Base-by-base conservation (phyloP, 2,888 invertebrate genomes). In the Bimastos eiseni region DNA sequence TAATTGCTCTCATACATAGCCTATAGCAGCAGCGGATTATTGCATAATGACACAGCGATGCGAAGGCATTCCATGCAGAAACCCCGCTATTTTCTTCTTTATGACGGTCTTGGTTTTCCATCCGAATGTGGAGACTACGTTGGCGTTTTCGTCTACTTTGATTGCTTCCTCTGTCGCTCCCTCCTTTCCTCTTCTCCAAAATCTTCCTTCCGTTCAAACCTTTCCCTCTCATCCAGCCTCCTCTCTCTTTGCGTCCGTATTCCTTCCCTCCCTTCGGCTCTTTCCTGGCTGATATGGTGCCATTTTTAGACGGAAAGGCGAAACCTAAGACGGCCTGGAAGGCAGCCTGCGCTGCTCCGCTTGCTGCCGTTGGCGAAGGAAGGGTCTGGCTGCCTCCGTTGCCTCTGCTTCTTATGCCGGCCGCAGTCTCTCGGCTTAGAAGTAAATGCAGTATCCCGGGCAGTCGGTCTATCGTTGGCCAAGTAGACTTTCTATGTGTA, bases 401-500 rank as follows among this genome's bases (percentile, higher is more conserved):
- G 89, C 83, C 83, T 83, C 89, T 55, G 55, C 91, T 55, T 91
- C 89, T 55, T 70, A 88, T 30, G 30, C 91, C 34, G 70, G 70
- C 70, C n/a, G 30, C 49, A 11, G 70, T 70, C n/a, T n/a, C 30
- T 30, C 30, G 70, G 70, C 70, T 70, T 70, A 70, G 70, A 70
- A 49, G 49, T 49, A 21, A 70, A 30, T 70, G 70, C 70, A 70
- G 70, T n/a, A n/a, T 17, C 70, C 30, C n/a, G 70, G 11, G 11
- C 70, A 70, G 70, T 70, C 70, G 24, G 55, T 55, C 55, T 1
- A n/a, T 70, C n/a, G 41, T n/a, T 70, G n/a, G n/a, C 70, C 11
- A 70, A 70, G 70, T 30, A 30, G n/a, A n/a, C 70, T 70, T 70
- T n/a, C 3, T 70, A n/a, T 13, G 70, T 70, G 70, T n/a, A 70